These are phyloP conservation scores for Drosophila gaucha DNA, from an alignment of 2,888 invertebrate species.

Conservation along the genomic window DNA sequence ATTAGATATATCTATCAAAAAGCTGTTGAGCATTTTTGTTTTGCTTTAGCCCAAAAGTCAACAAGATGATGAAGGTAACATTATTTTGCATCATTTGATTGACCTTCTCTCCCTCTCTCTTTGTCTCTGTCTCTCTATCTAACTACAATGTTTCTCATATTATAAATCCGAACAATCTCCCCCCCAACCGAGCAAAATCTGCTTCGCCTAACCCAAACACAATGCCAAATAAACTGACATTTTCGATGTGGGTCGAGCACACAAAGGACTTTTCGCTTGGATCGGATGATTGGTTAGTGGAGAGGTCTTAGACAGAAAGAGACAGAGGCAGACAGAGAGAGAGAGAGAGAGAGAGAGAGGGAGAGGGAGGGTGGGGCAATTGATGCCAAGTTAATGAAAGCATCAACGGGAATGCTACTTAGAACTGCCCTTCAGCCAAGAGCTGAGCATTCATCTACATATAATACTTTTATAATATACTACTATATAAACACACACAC, in stretches of 20 bases:
- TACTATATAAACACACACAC: slow-evolving; percentile 22
- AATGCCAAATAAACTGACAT: slow-evolving; percentile 59
- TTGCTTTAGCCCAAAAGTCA: slow-evolving; percentile 30
- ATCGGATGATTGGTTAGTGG: slow-evolving; percentile 27
- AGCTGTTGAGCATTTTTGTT: slow-evolving; percentile 20
- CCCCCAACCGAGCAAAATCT: too few relatives aligned
- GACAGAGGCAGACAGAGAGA: neutral
- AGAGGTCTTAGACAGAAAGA: slow-evolving; percentile 4
- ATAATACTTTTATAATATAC: slow-evolving; percentile 51
- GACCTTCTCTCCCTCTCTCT: slow-evolving; percentile 32
- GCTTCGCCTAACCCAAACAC: slow-evolving; percentile 6
- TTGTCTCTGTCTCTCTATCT: slow-evolving; percentile 2
- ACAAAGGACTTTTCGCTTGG: slow-evolving; percentile 23
- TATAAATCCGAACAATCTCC: slow-evolving; percentile 11
- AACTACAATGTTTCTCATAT: slow-evolving; percentile 31
- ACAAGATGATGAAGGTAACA: slow-evolving; percentile 43
- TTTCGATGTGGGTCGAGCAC: slow-evolving; percentile 68
- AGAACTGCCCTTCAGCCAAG: slow-evolving; percentile 36
- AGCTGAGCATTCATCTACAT: slow-evolving; percentile 32
- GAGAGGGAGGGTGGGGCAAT: slow-evolving; percentile 21
- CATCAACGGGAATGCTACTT: slow-evolving; percentile 65
- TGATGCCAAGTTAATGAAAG: slow-evolving; percentile 68
- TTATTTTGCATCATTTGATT: slow-evolving; percentile 46
- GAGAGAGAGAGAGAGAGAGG: neutral
- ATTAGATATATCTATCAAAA: slow-evolving; percentile 15